Conservation (phyloP, 2,888 invertebrate genomes). For the Tachina fera region DNA sequence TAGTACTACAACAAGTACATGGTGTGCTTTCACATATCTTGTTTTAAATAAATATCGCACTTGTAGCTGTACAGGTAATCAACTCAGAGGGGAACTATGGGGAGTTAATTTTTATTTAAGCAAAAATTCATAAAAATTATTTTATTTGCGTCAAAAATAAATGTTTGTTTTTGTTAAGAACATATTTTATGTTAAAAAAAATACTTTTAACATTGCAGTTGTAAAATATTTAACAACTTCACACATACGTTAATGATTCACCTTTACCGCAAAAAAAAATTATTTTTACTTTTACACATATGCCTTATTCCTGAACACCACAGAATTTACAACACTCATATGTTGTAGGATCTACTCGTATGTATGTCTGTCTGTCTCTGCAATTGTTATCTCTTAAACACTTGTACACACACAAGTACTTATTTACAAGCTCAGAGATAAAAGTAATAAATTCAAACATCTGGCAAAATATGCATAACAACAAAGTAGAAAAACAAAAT, state of each 20-base stretch:
- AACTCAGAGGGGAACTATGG: too few relatives aligned
- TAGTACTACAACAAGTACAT: not conserved
- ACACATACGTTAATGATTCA: too few relatives aligned
- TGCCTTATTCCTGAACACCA: not conserved
- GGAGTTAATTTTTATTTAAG: too few relatives aligned
- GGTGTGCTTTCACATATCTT: too few relatives aligned
- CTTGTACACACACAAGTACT: not conserved
- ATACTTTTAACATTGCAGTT: too few relatives aligned
- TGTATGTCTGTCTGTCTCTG: not conserved
- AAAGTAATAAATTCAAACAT: slow-evolving; percentile 30
- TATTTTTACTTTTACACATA: not conserved
- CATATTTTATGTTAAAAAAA: too few relatives aligned
- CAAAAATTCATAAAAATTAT: too few relatives aligned
- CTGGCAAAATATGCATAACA: slow-evolving; percentile 2
- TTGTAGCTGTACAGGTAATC: too few relatives aligned
- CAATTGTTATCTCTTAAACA: slow-evolving; percentile 3
- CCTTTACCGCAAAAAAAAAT: not conserved
- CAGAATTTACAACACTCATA: not conserved
- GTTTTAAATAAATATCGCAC: too few relatives aligned
- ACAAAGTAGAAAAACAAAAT: not conserved
- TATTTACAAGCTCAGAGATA: slow-evolving; percentile 7
- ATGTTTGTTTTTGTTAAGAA: too few relatives aligned
- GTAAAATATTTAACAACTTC: too few relatives aligned
- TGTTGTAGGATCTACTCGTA: not conserved
- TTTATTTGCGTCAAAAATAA: too few relatives aligned